phyloP scores from a whole-genome alignment of 2,888 invertebrate species.

The Dicyrtomina minuta region DNA sequence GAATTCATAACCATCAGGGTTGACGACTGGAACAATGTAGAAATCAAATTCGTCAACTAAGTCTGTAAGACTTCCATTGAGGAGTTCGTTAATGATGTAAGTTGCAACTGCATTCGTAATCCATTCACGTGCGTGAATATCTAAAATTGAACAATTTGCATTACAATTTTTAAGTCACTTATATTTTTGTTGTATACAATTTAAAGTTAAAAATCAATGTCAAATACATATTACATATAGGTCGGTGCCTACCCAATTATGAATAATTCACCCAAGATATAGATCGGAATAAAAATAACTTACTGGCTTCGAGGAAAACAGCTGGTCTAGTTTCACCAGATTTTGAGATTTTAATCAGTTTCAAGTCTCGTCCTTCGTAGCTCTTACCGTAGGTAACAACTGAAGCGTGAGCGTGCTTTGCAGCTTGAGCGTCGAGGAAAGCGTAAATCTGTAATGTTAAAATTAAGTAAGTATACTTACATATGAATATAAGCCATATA shows the following conservation, averaged over 20 bases:
- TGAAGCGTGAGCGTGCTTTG: constrained; percentile 60
- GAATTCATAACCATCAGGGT: constrained; percentile 74
- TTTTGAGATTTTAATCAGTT: constrained; percentile 53
- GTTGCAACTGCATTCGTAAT: constrained; percentile 70
- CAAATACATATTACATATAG: too few relatives aligned
- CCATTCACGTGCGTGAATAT: constrained; percentile 68
- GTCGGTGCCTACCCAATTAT: too few relatives aligned
- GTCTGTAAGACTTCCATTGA: constrained; percentile 61
- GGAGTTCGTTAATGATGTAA: constrained; percentile 69
- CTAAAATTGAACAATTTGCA: constrained; percentile 32
- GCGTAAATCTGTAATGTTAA: constrained; percentile 61
- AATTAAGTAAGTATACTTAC: too few relatives aligned
- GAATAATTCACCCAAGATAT: not conserved
- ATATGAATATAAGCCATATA: too few relatives aligned
- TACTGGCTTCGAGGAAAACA: constrained; percentile 58
- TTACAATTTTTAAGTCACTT: not conserved
- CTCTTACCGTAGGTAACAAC: constrained; percentile 58
- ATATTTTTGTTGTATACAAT: not conserved
- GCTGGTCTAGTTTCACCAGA: constrained; percentile 53
- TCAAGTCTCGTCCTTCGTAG: constrained; percentile 60
- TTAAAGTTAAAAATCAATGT: not conserved
- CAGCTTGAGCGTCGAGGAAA: constrained; percentile 63
- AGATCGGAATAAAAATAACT: constrained; percentile 5
- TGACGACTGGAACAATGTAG: constrained; percentile 71
- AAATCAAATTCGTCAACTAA: constrained; percentile 70